Evolutionary conservation across 1,140 invertebrate genomes (phyloP).

Genomic region (Portunus trituberculatus): DNA sequence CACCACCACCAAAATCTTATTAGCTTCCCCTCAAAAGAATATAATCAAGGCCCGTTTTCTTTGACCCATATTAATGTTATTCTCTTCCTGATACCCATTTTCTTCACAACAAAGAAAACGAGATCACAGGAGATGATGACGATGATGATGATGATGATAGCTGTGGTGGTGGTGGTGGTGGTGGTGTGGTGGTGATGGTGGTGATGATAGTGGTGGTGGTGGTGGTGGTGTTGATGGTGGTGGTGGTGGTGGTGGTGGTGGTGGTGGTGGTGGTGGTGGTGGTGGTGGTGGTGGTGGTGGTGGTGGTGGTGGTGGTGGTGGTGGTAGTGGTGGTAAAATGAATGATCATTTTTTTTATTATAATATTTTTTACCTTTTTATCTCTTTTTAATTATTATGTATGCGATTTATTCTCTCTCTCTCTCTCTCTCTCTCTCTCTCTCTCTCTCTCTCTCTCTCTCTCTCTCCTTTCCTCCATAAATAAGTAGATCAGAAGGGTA

Average conservation of each 20-base stretch:
- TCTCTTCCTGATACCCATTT: not conserved
- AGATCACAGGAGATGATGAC: not conserved
- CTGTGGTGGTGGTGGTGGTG: too few species aligned
- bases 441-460: constrained; percentile 16
- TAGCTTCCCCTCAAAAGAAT: not conserved
- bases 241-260: not conserved
- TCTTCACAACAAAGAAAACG: not conserved
- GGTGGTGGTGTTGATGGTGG: too few species aligned
- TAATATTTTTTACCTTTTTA: too few species aligned
- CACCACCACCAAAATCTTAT: not conserved
- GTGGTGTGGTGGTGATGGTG: too few species aligned
- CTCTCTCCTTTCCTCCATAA: not conserved
- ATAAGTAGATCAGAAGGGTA: not conserved
- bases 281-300: too few species aligned
- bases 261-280: too few species aligned
- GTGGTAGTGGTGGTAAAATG: too few species aligned
- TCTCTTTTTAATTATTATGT: too few species aligned
- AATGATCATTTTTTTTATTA: too few species aligned
- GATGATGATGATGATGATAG: too few species aligned
- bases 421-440: constrained; percentile 37
- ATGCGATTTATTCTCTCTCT: not conserved
- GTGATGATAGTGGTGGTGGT: too few species aligned
- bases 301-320: too few species aligned
- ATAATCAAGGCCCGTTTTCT: not conserved
- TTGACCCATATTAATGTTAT: not conserved